Base-by-base conservation (phyloP, 2,113 vertebrate genomes). In the Bubo blakistoni region DNA sequence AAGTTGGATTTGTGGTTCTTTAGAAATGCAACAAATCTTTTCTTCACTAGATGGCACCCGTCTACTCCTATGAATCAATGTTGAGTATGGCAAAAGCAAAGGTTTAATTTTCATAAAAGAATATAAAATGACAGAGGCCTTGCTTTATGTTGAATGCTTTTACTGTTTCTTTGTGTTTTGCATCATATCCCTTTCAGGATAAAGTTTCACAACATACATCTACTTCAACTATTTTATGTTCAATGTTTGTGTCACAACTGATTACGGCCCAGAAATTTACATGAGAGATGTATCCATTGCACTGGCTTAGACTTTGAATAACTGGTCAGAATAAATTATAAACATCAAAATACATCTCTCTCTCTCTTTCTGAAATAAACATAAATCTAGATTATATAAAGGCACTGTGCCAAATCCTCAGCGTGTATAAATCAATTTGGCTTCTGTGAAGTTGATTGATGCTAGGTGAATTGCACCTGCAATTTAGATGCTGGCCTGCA, bases 401-500 rank as follows among this genome's bases (percentile, higher is more conserved):
- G 7, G 69, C 32, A 36, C 27, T 82, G 11, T 81, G 77, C 83
- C 49, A 78, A 49, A 76, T 78, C 27, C 84, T 74, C 92, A 91
- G 90, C 81, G 82, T 81, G 93, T 80, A 87, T 87, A 79, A 96
- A 94, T 96, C 86, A 89, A 69, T 91, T 91, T 76, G 52, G 36
- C 36, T 91, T 76, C 93, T 58, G 65, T 59, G 61, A 72, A 81
- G 44, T 3, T 81, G 73, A 96, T 34, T 89, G 89, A 87, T 76
- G 66, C 49, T 81, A 91, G 81, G 52, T 87, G 89, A 92, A 91
- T 61, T 76, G 70, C 84, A 94, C 84, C 90, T 96, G 84, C 90
- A 91, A 79, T 94, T 92, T 86, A 92, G 78, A 72, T 80, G 84
- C 44, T 82, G 84, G 52, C 89, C 91, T 87, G 93, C 83, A 96